Base-by-base conservation (phyloP, 2,797 vertebrate genomes). In the Poeciliopsis gracilis region DNA sequence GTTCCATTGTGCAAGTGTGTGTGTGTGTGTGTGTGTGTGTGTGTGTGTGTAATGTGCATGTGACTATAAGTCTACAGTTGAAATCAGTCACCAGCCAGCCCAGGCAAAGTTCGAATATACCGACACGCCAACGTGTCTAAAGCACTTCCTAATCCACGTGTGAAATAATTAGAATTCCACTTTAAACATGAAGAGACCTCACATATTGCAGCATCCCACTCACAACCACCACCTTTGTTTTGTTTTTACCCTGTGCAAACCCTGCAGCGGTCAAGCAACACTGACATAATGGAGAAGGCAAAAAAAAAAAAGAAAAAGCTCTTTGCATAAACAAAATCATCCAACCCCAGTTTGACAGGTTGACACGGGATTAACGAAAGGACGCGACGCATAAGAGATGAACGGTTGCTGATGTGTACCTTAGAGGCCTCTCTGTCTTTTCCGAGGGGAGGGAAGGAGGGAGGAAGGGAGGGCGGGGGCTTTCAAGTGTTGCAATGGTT, bases 61-160 rank as follows among this genome's bases (percentile, higher is more conserved):
- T 82, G 81, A 78, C 79, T 77, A 33, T 28, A 76, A 82, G 78
- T 88, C 71, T 49, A 61, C 72, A 71, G 59, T 82, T 86, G 75
- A 88, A 77, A 86, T 87, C 81, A 79, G 84, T 89, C 83, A 86
- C 74, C 79, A 84, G 86, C 82, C 85, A 81, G 83, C 72, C 80
- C 83, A 55, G 87, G 73, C 85, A 77, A 72, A 72, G 72, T 86
- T 73, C 87, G 75, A 83, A 87, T 75, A 89, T 77, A 70, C 75
- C 18, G 86, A 92, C 87, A 91, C 84, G 46, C 9, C 0, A 12
- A 73, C 51, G 83, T 86, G 85, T 91, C 89, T 86, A 90, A 92
- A 90, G 88, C 90, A 90, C 90, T 90, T 93, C 80, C 86, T 86
- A 82, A 87, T 83, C 36, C 73, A 86, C 78, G 83, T 77, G 77